These are phyloP conservation scores for Bradypodion ventrale DNA, from an alignment of 2,797 vertebrate genomes.

Conservation along the genomic window DNA sequence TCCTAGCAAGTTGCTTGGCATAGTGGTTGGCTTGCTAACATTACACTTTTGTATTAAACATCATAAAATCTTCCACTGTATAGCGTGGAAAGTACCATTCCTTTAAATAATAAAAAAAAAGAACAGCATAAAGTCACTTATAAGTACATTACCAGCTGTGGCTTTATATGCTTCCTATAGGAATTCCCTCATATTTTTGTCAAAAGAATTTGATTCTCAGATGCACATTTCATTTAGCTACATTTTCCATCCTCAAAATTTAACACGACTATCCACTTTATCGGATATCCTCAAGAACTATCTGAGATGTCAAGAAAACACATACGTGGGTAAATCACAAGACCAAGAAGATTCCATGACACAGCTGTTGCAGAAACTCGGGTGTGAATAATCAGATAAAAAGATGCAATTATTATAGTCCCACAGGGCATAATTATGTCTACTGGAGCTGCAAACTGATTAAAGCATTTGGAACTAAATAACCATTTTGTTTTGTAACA, in stretches of 20 bases:
- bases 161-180: constrained; percentile 26
- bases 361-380: not conserved
- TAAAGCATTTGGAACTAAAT: not conserved
- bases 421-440: not conserved
- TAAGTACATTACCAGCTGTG: constrained; percentile 15
- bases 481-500: not conserved
- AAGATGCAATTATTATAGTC: not conserved
- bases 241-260: constrained; percentile 24
- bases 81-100: constrained; percentile 58
- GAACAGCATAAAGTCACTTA: not conserved
- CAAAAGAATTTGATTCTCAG: not conserved
- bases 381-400: not conserved
- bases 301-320: constrained; percentile 22
- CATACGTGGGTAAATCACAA: not conserved
- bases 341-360: not conserved
- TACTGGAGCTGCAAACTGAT: not conserved
- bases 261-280: constrained; percentile 18
- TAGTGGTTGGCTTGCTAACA: constrained; percentile 30
- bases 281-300: constrained; percentile 12
- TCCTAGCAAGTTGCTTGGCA: constrained; percentile 20
- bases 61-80: constrained; percentile 43
- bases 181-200: constrained; percentile 17
- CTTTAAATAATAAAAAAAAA: constrained; percentile 20
- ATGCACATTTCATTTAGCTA: constrained; percentile 49
- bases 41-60: constrained; percentile 54